phyloP scores from a whole-genome alignment of 2,113 vertebrate species.

The Malurus elegans region DNA sequence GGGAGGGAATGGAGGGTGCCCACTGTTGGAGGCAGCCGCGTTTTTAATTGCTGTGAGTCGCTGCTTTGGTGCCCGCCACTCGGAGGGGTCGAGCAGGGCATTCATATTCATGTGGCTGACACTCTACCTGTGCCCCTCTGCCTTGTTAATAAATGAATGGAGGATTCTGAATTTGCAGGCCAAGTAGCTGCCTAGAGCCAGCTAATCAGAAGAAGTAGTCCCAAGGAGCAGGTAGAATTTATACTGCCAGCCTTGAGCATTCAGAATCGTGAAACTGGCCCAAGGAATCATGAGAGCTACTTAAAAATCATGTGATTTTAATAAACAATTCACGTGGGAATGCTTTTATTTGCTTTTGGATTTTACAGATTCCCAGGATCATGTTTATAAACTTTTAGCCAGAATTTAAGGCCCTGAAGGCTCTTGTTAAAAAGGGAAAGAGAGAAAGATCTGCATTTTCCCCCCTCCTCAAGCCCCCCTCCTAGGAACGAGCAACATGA shows the following conservation, averaged over 20 bases:
- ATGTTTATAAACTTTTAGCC: constrained; percentile 39
- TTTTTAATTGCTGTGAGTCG: not conserved
- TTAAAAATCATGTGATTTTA: constrained; percentile 34
- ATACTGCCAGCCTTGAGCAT: not conserved
- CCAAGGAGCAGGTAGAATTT: not conserved
- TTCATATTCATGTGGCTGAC: not conserved
- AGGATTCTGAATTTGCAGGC: not conserved
- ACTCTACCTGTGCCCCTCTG: constrained; percentile 27
- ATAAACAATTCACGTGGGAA: not conserved
- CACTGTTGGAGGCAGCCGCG: not conserved
- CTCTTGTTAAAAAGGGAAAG: not conserved
- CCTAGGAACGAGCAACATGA: not conserved
- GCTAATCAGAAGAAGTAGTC: not conserved
- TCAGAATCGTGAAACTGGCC: not conserved
- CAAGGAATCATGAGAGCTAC: not conserved
- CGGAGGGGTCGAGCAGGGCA: not conserved
- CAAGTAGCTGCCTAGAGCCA: not conserved
- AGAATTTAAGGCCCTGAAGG: not conserved
- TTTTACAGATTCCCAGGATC: constrained; percentile 40
- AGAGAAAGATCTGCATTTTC: not conserved
- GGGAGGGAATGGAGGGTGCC: not conserved
- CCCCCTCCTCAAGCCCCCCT: not conserved
- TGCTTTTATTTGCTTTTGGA: constrained; percentile 2
- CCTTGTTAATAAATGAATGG: constrained; percentile 12
- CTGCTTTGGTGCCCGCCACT: constrained; percentile 1